phyloP scores from a whole-genome alignment of 2,797 vertebrate species.

The Cacajao melanocephalus region DNA sequence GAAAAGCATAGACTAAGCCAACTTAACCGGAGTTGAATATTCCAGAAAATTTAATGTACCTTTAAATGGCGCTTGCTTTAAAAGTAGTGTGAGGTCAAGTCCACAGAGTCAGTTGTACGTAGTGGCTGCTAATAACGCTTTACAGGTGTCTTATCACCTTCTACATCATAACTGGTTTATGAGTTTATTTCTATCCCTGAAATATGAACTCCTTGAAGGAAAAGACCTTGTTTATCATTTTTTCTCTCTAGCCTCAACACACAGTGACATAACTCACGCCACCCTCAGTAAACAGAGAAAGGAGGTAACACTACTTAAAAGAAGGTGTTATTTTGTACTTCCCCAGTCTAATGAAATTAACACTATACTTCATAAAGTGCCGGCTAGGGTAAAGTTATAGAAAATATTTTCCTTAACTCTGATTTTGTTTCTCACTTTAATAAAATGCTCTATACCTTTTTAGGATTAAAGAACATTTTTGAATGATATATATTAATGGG shows the following conservation, averaged over 20 bases:
- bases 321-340: not conserved
- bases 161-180: accelerated
- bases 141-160: not conserved
- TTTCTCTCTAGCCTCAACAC: not conserved
- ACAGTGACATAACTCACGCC: not conserved
- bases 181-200: not conserved
- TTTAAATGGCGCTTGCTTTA: not conserved
- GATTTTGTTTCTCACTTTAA: conserved; percentile 33
- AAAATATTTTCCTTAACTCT: not conserved
- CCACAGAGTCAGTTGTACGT: accelerated
- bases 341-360: not conserved
- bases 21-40: not conserved
- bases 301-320: not conserved
- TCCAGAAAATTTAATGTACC: not conserved
- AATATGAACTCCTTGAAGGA: not conserved
- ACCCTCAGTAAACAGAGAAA: not conserved
- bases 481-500: not conserved
- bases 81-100: not conserved
- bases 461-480: conserved; percentile 36
- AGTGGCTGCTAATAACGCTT: accelerated
- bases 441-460: not conserved
- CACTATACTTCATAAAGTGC: not conserved
- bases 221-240: not conserved
- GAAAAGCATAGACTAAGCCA: not conserved
- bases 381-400: not conserved